phyloP scores from a whole-genome alignment of 2,888 invertebrate species.

The Agrotis puta region DNA sequence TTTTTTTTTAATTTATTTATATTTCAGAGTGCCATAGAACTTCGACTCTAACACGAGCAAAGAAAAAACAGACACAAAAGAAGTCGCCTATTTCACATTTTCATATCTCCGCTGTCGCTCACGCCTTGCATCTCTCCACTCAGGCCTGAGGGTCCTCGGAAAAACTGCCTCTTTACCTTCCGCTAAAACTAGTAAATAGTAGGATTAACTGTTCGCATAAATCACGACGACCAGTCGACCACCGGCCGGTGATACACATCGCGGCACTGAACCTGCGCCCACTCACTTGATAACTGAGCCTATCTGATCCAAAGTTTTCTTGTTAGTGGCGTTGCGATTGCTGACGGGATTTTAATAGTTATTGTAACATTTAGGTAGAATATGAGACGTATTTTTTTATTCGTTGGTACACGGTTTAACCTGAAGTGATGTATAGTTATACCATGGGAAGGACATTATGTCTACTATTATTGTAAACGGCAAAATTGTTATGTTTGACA shows the following conservation, averaged over 20 bases:
- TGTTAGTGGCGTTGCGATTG: slow-evolving; percentile 54
- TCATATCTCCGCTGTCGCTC: slow-evolving; percentile 28
- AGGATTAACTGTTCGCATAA: slow-evolving; percentile 88
- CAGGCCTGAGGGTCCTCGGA: slow-evolving; percentile 80
- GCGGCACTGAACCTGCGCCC: slow-evolving; percentile 66
- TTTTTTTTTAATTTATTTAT: too few relatives aligned
- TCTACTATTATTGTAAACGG: too few relatives aligned
- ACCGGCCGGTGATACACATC: slow-evolving; percentile 68
- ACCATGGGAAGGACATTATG: not conserved
- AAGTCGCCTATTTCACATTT: too few relatives aligned
- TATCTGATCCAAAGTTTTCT: slow-evolving; percentile 70
- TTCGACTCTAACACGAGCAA: too few relatives aligned
- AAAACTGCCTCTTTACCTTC: slow-evolving; percentile 88
- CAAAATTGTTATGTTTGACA: too few relatives aligned
- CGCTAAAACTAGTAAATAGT: slow-evolving; percentile 90
- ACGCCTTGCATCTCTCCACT: slow-evolving; percentile 54
- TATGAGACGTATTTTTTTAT: not conserved
- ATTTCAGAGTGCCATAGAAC: too few relatives aligned
- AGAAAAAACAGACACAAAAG: too few relatives aligned
- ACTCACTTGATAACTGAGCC: slow-evolving; percentile 27
- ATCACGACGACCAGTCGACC: slow-evolving; percentile 75
- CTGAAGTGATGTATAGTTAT: not conserved
- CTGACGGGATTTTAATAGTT: slow-evolving; percentile 34
- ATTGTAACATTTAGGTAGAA: not conserved
- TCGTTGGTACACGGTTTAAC: not conserved